Percentiles rank a stretch among this genome's conserved stretches.
Evolutionary conservation across 1,140 invertebrate species (phyloP).

Genomic region (Paraescarpia echinospica): DNA sequence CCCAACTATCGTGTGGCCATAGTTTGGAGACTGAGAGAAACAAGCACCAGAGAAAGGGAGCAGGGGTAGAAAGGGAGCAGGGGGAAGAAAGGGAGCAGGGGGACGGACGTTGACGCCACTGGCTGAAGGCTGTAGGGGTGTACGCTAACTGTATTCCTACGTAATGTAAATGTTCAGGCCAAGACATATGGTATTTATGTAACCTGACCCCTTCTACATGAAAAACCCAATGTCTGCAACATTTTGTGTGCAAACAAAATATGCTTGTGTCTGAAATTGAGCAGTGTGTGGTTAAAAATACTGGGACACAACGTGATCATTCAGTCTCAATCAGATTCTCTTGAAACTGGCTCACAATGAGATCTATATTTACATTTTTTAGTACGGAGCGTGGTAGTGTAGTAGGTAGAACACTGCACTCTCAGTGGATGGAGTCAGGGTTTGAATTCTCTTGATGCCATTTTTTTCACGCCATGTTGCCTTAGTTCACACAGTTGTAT

Average conservation of each 20-base stretch:
- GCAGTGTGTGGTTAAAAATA: neutral
- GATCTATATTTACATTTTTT: too few relatives aligned
- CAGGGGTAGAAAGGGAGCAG: neutral
- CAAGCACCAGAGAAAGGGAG: neutral
- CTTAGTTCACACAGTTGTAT: too few relatives aligned
- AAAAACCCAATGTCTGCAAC: neutral
- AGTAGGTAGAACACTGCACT: too few relatives aligned
- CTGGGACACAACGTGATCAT: neutral
- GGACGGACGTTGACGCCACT: too few relatives aligned
- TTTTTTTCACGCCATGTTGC: too few relatives aligned
- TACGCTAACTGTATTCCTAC: neutral
- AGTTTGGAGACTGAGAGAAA: neutral
- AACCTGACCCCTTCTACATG: neutral
- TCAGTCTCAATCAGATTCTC: too few relatives aligned
- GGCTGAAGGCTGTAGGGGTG: neutral
- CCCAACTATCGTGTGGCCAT: neutral
- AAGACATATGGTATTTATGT: neutral
- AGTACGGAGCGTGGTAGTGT: too few relatives aligned
- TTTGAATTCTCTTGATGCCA: too few relatives aligned
- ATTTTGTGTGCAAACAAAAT: neutral
- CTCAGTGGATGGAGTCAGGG: too few relatives aligned
- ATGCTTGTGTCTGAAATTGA: neutral
- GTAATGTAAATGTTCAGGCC: neutral
- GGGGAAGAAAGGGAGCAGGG: too few relatives aligned
- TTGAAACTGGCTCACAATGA: too few relatives aligned